These are phyloP conservation scores for Porphyrio hochstetteri DNA, from an alignment of 2,113 vertebrate species.

Conservation along the genomic window DNA sequence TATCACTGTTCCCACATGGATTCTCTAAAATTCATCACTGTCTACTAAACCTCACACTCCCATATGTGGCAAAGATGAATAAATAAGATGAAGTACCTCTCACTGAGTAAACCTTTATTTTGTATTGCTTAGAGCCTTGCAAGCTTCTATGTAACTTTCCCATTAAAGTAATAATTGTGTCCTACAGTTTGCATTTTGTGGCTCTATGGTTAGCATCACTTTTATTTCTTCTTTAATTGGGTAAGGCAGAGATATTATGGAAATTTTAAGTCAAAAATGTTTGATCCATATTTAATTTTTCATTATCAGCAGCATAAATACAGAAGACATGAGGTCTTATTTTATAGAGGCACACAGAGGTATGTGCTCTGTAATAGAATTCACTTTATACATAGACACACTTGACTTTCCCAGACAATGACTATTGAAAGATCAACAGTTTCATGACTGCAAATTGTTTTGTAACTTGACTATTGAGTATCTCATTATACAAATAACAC, in stretches of 20 bases:
- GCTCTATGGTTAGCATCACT: background rate
- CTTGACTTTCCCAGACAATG: background rate
- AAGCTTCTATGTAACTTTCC: background rate
- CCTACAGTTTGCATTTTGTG: background rate
- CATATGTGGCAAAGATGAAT: background rate
- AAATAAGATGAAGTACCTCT: background rate
- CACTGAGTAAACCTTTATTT: background rate
- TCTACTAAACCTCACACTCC: background rate
- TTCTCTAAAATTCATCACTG: background rate
- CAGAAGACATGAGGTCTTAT: background rate
- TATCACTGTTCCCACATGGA: background rate
- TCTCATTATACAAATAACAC: background rate
- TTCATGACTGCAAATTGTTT: background rate
- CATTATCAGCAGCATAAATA: background rate
- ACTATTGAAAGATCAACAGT: background rate
- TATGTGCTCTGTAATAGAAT: background rate
- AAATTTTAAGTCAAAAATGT: background rate
- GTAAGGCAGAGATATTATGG: background rate
- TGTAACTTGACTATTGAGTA: background rate
- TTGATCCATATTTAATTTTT: background rate
- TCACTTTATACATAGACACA: background rate
- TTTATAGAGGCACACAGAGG: background rate
- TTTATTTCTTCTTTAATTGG: background rate
- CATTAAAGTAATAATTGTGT: background rate
- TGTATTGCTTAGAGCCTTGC: background rate